Base-by-base conservation (phyloP, 2,113 vertebrate genomes). In the Rattus norvegicus region DNA sequence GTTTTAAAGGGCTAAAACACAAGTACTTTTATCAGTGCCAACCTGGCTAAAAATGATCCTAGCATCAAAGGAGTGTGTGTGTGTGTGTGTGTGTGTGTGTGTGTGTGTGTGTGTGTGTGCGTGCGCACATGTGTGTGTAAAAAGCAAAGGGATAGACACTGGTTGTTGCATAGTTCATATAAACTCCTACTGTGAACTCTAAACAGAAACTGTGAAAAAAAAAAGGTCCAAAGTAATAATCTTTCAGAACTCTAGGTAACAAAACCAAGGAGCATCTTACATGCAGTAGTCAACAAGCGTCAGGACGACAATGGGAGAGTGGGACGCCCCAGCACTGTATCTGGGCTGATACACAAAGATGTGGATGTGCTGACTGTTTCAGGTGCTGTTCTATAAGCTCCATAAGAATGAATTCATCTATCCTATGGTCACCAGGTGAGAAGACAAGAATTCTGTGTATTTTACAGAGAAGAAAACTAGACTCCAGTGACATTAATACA, bases 1-100 rank as follows among this genome's bases (percentile, higher is more conserved):
- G 77, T 59, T 52, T 87, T 80, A 77, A 94, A 91, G 90, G 52
- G 56, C 69, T 92, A 77, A 86, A 92, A 96, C 77, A 16, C 30
- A 36, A 75, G n/a, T 22, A 63, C 24, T 77, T 86, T 79, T 54
- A 87, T 65, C 79, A 73, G 75, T 84, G 59, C 11, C 24, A 90
- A 72, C 63, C 39, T 63, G 65, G 52, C 30, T 84, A 33, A 95
- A 88, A 92, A 69, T 2, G 67, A 0, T 69, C 13, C 22, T 36
- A 56, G 19, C 5, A 90, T 61, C 49, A n/a, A 56, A 92, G 49
- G n/a, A 1, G n/a, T 43, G 13, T 63, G 81, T 63, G n/a, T 61
- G 80, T 39, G 30, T 80, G 54, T 59, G 79, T 81, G 79, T 59
- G 79, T 83, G 54, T 59, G 54, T 84, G 80, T 83, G 80, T 81